Base-by-base conservation (phyloP, 2,888 invertebrate genomes). In the Synanthedon myopaeformis region DNA sequence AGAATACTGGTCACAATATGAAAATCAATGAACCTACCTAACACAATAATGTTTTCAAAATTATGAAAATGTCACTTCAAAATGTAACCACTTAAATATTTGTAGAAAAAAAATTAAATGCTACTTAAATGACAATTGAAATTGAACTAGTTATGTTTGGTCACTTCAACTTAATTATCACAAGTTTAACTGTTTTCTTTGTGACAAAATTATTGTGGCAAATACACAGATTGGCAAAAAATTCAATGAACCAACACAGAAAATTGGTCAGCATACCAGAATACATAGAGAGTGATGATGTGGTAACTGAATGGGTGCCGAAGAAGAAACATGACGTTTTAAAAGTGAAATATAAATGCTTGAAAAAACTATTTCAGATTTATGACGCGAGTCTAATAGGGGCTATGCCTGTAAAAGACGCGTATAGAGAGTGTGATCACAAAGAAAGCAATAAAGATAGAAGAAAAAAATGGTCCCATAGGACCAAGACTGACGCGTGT, bases 311-410 rank as follows among this genome's bases (percentile, higher is more conserved):
- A 71, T 86, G 85, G 85, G 83, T 86, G 19, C 79, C 86, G 0
- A 86, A 85, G 61, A 85, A 85, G 52, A 85, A 83, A 57, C 86
- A 86, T 51, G 86, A 86, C 54, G 80, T 84, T 0, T 61, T 86
- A 1, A 86, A 86, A 64, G 85, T 83, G 0, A 86, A 86, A 57
- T 86, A 86, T 54, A 86, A 84, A 63, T 86, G 85, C 56, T 59
- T 86, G 54, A 86, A 86, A 60, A 85, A 86, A 57, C 63, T 86
- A 1, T 86, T 86, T 51, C 85, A 86, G 61, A 77, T 86, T 3
- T 85, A 85, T 55, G 86, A 86, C 50, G 84, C 85, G 0, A 83
- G 79, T 52, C 76, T 85, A 0, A 81, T 84, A 1, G 77, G 76
- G 0, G 74, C 81, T 2, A 60, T 84, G 8, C 82, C 82, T 0